Evolutionary conservation across 2,888 invertebrate species (phyloP), one percentile per base, ranked within the genome.

Genomic region (Idaea aversata): DNA sequence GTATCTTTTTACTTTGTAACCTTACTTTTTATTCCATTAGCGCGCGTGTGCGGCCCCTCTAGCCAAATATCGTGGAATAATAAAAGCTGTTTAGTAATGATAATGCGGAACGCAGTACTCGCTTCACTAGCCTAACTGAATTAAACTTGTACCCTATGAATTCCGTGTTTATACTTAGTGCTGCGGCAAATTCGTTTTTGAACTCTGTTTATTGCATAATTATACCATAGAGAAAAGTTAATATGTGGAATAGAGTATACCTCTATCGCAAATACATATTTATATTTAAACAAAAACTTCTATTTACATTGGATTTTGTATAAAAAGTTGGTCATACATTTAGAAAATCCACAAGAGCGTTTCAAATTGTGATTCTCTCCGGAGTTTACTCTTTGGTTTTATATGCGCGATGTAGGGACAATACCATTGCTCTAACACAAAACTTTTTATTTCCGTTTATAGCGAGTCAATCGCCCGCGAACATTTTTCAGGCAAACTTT

Each of bases 1-100:
- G 90, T 91, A 89, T 92, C 91, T 91, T 90, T 91, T 90, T 92
- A 91, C 90, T 91, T 89, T 91, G 91, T 88, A 88, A 92, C 91
- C 93, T 93, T 91, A 91, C 93, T 93, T 93, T 93, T 93, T 93
- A 93, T 93, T 93, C 93, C 91, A 93, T 93, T 93, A 93, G 88
- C 87, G 88, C 81, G 87, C 88, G 86, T 90, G 90, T 89, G 89
- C 84, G 84, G 86, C 89, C 91, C 90, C 91, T 88, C 86, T 87
- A 90, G 91, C 88, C 90, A 87, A 92, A 92, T 91, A 91, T 90
- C 88, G 84, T 88, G 86, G 90, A 92, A 93, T 93, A 93, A 91
- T 91, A 93, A 90, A 91, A 87, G 90, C 90, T 90, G 91, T 88
- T 91, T 91, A 91, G 89, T 91, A 91, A 91, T 88, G 90, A 91